A percentile compares a stretch with the other conserved stretches of the same genome.
These are phyloP conservation scores for Huso huso DNA, from an alignment of 2,797 vertebrate species.

Conservation along the genomic window DNA sequence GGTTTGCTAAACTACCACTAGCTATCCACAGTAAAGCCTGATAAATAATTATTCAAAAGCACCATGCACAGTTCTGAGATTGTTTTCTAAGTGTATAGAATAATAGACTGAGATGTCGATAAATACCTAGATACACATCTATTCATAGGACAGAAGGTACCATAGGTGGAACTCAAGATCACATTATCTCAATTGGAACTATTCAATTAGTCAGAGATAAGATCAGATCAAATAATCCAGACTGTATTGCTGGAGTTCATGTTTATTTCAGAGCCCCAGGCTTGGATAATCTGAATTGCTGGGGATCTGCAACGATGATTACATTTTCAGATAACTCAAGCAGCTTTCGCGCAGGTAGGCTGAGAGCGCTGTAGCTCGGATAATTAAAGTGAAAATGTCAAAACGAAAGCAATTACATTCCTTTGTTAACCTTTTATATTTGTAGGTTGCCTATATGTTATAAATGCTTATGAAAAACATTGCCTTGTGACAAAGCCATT, in stretches of 20 bases:
- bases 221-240: slow-evolving; percentile 23
- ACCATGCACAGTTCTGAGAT: no score
- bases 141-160: slow-evolving; percentile 14
- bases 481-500: no score
- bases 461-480: no score
- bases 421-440: no score
- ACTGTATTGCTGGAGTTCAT: slow-evolving; percentile 16
- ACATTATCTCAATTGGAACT: slow-evolving; percentile 15
- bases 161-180: slow-evolving; percentile 30
- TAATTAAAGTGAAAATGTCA: no score
- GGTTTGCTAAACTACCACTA: no score
- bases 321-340: slow-evolving; percentile 18
- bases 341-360: slow-evolving; percentile 18
- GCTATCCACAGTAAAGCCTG: no score
- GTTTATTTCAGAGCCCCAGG: slow-evolving; percentile 23
- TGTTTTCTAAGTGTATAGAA: no score
- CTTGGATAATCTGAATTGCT: slow-evolving; percentile 25
- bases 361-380: no score
- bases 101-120: slow-evolving; percentile 6
- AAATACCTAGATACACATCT: slow-evolving; percentile 16
- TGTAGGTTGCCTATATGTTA: no score
- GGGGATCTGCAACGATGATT: slow-evolving; percentile 10
- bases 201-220: slow-evolving; percentile 28
- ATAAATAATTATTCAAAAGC: no score
- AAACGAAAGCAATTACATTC: no score